These are phyloP conservation scores for Cybosia mesomella DNA, from an alignment of 2,888 invertebrate genomes.

Conservation along the genomic window DNA sequence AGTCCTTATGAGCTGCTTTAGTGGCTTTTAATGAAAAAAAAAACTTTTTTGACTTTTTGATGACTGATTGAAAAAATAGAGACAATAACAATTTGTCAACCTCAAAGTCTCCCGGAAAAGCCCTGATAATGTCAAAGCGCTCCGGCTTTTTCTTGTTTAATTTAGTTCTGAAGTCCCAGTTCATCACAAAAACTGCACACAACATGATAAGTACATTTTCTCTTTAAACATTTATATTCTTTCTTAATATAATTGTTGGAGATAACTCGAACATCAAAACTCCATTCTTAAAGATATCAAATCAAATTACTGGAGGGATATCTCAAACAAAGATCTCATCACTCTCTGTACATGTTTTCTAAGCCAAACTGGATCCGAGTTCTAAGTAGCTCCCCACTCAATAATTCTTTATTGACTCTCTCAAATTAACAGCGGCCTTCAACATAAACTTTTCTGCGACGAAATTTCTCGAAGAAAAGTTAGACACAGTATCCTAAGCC, in stretches of 20 bases:
- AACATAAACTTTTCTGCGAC: conserved; percentile 19
- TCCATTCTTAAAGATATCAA: conserved; percentile 1
- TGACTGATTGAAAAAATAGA: too few relatives aligned
- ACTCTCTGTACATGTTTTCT: conserved; percentile 9
- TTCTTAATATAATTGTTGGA: neutral
- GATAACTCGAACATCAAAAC: neutral
- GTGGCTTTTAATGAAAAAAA: too few relatives aligned
- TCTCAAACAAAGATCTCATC: conserved; percentile 19
- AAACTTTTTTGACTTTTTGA: too few relatives aligned
- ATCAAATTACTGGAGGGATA: conserved; percentile 13
- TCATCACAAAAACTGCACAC: too few relatives aligned
- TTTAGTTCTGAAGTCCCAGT: too few relatives aligned
- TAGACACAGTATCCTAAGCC: conserved; percentile 33
- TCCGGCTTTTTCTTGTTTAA: too few relatives aligned
- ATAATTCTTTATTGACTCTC: conserved; percentile 29
- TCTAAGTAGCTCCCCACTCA: conserved; percentile 14
- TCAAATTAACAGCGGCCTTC: conserved; percentile 24
- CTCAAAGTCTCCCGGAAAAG: too few relatives aligned
- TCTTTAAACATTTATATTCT: neutral
- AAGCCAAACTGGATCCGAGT: conserved; percentile 14
- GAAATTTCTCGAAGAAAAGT: conserved; percentile 42
- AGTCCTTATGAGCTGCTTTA: too few relatives aligned
- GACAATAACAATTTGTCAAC: too few relatives aligned
- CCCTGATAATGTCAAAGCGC: too few relatives aligned
- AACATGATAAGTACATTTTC: neutral